These are phyloP conservation scores for Fringilla coelebs DNA, from an alignment of 2,797 vertebrate genomes.

Conservation along the genomic window DNA sequence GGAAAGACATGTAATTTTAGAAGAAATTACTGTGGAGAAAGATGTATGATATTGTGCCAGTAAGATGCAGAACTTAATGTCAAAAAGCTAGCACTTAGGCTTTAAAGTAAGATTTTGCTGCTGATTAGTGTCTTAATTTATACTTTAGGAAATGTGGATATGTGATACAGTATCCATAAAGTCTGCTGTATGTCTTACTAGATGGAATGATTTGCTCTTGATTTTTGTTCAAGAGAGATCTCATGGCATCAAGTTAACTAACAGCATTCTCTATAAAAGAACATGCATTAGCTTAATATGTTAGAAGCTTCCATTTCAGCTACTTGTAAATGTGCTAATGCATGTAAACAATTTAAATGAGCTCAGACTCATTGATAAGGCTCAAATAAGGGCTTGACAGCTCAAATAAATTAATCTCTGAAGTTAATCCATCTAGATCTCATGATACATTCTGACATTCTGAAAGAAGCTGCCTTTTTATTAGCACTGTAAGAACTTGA, in stretches of 20 bases:
- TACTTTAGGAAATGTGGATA: neutral
- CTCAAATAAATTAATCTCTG: neutral
- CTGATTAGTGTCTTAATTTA: neutral
- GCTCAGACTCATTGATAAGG: neutral
- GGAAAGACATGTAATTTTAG: neutral
- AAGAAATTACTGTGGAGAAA: neutral
- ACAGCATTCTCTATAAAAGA: neutral
- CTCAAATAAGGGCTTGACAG: neutral
- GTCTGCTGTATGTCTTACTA: neutral
- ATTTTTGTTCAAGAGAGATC: neutral
- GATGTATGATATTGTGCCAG: neutral
- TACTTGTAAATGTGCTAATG: neutral
- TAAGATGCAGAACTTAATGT: neutral
- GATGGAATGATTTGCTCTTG: neutral
- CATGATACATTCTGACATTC: neutral
- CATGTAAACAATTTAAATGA: neutral
- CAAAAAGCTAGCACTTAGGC: neutral
- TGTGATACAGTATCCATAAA: neutral
- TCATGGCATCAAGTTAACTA: neutral
- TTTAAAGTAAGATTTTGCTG: neutral
- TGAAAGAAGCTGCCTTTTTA: neutral
- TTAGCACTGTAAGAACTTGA: neutral
- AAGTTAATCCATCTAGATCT: neutral
- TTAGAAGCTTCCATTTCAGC: neutral
- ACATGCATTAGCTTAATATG: neutral